These are phyloP conservation scores for Drosophila mimica DNA, from an alignment of 2,888 invertebrate species.

Conservation along the genomic window DNA sequence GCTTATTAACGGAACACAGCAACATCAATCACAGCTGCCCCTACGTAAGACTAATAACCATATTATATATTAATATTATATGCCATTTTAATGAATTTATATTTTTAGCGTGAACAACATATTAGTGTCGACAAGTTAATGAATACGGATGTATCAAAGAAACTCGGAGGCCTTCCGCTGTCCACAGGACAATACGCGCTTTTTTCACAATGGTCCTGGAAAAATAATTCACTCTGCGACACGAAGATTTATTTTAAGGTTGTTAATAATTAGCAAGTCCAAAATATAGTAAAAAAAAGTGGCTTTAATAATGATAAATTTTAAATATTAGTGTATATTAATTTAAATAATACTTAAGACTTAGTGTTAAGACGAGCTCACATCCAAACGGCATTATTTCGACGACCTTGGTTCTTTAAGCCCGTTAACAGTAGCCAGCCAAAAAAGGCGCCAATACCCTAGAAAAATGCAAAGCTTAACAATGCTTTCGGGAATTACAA, in stretches of 20 bases:
- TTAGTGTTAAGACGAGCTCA: slow-evolving; percentile 38
- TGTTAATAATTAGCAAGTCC: not conserved
- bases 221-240: slow-evolving; percentile 11
- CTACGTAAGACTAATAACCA: slow-evolving; percentile 19
- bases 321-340: slow-evolving; percentile 33
- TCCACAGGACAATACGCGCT: slow-evolving; percentile 36
- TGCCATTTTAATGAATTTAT: not conserved
- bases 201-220: slow-evolving; percentile 3
- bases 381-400: slow-evolving; percentile 81
- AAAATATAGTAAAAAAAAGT: not conserved
- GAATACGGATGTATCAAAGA: slow-evolving; percentile 18
- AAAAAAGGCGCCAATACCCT: slow-evolving; percentile 72
- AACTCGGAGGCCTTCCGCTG: slow-evolving; percentile 18
- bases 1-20: slow-evolving; percentile 4
- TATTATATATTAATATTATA: not conserved
- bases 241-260: slow-evolving; percentile 33
- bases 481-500: not conserved
- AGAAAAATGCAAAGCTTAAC: not conserved
- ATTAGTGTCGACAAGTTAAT: slow-evolving; percentile 12
- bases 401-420: slow-evolving; percentile 76
- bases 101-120: slow-evolving; percentile 16
- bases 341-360: slow-evolving; percentile 46
- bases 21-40: slow-evolving; percentile 46
- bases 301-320: slow-evolving; percentile 22
- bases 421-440: slow-evolving; percentile 76